Conservation (phyloP, 2,113 vertebrate species). For the Holacanthus passer region DNA sequence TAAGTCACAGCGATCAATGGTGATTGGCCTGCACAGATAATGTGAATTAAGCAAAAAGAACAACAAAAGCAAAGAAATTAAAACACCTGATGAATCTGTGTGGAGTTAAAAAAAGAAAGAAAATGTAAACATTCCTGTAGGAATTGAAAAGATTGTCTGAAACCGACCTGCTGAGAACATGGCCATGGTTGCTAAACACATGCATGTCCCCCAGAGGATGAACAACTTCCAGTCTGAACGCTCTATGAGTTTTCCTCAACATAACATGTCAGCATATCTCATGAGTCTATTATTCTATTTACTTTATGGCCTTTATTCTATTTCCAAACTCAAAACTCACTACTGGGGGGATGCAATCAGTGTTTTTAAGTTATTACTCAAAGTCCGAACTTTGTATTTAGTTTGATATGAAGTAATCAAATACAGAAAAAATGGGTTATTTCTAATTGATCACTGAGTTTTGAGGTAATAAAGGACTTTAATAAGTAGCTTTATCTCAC, state of each 20-base stretch:
- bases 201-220: not conserved
- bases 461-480: not conserved
- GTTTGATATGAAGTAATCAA: not conserved
- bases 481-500: not conserved
- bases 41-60: slow-evolving; percentile 46
- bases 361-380: not conserved
- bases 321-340: not conserved
- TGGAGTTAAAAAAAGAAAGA: slow-evolving; percentile 76
- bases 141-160: slow-evolving; percentile 17
- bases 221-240: not conserved
- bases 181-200: not conserved
- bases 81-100: slow-evolving; percentile 79
- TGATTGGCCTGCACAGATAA: no score
- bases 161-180: not conserved
- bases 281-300: not conserved
- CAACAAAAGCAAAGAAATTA: slow-evolving; percentile 84
- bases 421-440: not conserved
- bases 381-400: not conserved
- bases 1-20: no score
- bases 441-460: not conserved
- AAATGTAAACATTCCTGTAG: slow-evolving; percentile 67
- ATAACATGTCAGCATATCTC: not conserved
- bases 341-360: no score
- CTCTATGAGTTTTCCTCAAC: not conserved
- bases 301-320: not conserved